phyloP scores from a whole-genome alignment of 2,113 vertebrate genomes.

The Galbula dea region DNA sequence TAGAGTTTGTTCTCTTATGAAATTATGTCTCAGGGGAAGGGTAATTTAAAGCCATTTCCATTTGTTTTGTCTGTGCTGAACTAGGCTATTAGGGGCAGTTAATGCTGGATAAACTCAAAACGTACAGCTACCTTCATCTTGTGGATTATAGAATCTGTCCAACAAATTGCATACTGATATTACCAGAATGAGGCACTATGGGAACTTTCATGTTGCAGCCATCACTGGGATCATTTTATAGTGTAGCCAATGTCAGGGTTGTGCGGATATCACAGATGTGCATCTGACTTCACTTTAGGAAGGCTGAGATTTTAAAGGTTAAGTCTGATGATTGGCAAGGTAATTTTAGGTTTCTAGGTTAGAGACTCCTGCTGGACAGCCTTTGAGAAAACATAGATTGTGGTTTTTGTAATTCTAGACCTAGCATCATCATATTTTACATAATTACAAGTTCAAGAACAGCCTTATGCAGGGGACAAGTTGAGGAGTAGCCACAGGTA shows the following conservation, averaged over 20 bases:
- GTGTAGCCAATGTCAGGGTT: not conserved
- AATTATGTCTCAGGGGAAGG: slow-evolving; percentile 79
- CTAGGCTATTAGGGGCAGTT: slow-evolving; percentile 75
- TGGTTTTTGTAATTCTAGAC: not conserved
- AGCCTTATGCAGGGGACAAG: not conserved
- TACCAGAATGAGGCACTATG: slow-evolving; percentile 42
- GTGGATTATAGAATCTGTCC: slow-evolving; percentile 73
- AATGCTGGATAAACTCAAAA: slow-evolving; percentile 78
- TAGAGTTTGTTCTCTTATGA: slow-evolving; percentile 81
- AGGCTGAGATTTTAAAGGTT: not conserved
- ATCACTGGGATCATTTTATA: slow-evolving; percentile 33
- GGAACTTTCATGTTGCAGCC: slow-evolving; percentile 14
- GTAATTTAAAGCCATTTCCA: slow-evolving; percentile 81
- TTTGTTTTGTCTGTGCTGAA: slow-evolving; percentile 81
- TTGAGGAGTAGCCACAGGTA: not conserved
- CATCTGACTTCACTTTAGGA: slow-evolving; percentile 31
- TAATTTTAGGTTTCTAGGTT: slow-evolving; percentile 5
- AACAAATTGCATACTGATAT: slow-evolving; percentile 72
- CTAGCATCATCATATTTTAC: not conserved
- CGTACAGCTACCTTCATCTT: slow-evolving; percentile 72
- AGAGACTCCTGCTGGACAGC: not conserved
- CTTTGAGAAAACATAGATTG: not conserved
- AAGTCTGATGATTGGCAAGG: not conserved
- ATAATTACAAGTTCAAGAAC: not conserved
- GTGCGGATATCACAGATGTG: slow-evolving; percentile 30